Percentiles rank a stretch among this genome's conserved stretches.
These are phyloP conservation scores for Hylomyscus alleni DNA, from an alignment of 2,797 vertebrate genomes.

Conservation along the genomic window DNA sequence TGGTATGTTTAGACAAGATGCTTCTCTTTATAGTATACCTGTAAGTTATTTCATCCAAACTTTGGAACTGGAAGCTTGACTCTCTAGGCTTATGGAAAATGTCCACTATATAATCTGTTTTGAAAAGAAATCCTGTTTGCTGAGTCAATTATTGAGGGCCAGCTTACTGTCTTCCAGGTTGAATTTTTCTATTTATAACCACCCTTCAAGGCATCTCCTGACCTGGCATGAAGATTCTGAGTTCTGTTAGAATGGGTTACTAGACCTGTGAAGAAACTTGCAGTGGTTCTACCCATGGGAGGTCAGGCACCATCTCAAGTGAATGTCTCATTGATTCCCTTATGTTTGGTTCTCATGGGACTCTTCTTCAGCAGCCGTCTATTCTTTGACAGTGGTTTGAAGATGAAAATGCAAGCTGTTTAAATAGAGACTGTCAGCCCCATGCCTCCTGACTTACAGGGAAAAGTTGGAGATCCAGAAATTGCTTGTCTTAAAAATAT, in stretches of 20 bases:
- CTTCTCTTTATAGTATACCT: conserved; percentile 53
- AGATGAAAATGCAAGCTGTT: conserved; percentile 49
- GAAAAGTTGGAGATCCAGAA: conserved; percentile 39
- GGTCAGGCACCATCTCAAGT: neutral
- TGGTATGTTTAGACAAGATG: conserved; percentile 1
- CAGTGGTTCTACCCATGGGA: neutral
- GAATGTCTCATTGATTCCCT: conserved; percentile 50
- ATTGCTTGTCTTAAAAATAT: conserved; percentile 62
- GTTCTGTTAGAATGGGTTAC: conserved; percentile 14
- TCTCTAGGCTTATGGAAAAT: conserved; percentile 27
- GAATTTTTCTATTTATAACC: conserved; percentile 32
- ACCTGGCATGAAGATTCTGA: conserved; percentile 22
- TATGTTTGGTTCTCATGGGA: conserved; percentile 39
- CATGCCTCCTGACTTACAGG: neutral
- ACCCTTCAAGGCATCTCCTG: neutral
- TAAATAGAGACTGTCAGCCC: conserved; percentile 24
- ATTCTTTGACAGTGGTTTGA: conserved; percentile 53
- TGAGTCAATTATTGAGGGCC: neutral
- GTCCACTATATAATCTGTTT: neutral
- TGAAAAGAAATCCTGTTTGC: conserved; percentile 23
- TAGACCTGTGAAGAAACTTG: neutral
- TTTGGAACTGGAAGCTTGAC: neutral
- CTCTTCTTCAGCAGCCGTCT: neutral
- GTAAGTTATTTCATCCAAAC: conserved; percentile 40
- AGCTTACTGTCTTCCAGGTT: conserved; percentile 33